A percentile compares a stretch with the other conserved stretches of the same genome.
Evolutionary conservation across 23 tunicate species (phyloP).

Genomic region (Oikopleura albicans): DNA sequence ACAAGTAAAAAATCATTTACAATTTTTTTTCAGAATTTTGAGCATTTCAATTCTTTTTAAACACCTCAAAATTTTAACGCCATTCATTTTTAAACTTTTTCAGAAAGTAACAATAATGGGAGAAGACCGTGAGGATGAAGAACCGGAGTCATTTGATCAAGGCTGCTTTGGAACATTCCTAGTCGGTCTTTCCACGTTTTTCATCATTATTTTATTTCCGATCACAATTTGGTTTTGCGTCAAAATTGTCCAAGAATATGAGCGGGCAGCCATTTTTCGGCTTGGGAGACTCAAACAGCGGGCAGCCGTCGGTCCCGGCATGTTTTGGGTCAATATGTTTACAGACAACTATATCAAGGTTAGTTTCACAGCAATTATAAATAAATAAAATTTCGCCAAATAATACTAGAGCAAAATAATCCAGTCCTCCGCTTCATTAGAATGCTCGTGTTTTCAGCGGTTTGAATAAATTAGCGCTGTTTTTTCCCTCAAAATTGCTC

Average conservation of each 20-base stretch:
- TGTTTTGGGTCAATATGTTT: neutral
- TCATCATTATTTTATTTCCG: neutral
- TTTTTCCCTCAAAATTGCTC: no score
- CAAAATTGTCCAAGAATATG: neutral
- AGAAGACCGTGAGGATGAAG: neutral
- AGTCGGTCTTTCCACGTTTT: neutral
- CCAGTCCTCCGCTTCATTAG: no score
- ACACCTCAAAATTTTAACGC: no score
- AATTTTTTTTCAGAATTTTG: no score
- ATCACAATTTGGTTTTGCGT: neutral
- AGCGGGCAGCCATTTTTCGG: conserved; percentile 12
- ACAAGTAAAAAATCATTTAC: no score
- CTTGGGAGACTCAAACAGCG: neutral
- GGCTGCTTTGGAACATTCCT: neutral
- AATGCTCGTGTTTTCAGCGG: no score
- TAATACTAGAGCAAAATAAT: no score
- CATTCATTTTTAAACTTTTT: no score
- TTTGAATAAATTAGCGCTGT: no score
- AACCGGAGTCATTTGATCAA: neutral
- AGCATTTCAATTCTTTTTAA: no score
- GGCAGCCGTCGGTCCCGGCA: neutral
- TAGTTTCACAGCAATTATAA: no score
- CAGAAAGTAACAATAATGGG: neutral
- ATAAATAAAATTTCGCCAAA: no score
- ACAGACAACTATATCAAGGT: conserved; percentile 6